Percentiles rank a stretch among this genome's conserved stretches.
Conservation (phyloP, 2,113 vertebrate genomes). For the Eidolon helvum region DNA sequence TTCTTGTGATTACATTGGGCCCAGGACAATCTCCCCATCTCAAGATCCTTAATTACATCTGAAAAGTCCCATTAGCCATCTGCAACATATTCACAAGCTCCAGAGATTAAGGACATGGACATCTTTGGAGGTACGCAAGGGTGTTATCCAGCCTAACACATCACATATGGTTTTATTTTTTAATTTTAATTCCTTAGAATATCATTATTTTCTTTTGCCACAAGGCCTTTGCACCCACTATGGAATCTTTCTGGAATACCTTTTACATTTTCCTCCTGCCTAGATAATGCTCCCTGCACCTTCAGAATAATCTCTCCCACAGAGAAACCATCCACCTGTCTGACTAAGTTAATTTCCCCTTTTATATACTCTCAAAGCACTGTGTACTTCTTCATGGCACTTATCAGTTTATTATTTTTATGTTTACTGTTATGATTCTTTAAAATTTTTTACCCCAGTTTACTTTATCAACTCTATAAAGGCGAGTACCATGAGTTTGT, state of each 20-base stretch:
- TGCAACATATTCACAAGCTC: not conserved
- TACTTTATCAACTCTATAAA: not conserved
- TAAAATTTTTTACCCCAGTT: not conserved
- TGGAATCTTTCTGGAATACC: not conserved
- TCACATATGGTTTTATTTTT: not conserved
- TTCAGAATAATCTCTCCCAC: not conserved
- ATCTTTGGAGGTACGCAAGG: not conserved
- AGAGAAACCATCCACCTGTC: not conserved
- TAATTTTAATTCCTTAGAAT: not conserved
- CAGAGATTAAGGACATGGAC: not conserved
- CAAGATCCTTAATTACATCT: not conserved
- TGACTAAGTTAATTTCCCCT: not conserved
- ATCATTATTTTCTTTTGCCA: not conserved
- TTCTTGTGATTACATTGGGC: not conserved
- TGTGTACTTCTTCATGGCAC: not conserved
- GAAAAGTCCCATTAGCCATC: not conserved
- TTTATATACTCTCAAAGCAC: not conserved
- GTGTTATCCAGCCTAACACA: not conserved
- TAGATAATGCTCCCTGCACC: not conserved
- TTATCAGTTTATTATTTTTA: not conserved
- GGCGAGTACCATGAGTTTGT: not conserved
- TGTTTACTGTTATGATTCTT: constrained; percentile 25
- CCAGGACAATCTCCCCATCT: not conserved
- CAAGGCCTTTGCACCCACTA: not conserved
- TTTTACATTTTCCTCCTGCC: not conserved